Percentiles rank a stretch among this genome's conserved stretches.
phyloP scores from a whole-genome alignment of 2,797 vertebrate species.

The Hylomyscus alleni region DNA sequence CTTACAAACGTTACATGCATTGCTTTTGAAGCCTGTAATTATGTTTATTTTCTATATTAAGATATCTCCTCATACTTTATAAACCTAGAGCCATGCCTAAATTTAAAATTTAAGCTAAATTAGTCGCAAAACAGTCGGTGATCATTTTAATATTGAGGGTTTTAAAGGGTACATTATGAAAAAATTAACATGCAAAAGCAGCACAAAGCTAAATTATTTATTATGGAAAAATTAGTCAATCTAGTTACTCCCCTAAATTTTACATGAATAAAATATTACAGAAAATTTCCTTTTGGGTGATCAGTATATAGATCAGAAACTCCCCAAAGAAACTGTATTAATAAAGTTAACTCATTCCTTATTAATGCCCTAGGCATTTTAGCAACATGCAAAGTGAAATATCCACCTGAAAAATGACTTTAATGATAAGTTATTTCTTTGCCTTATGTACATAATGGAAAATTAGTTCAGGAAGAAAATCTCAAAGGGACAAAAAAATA shows the following conservation, averaged over 20 bases:
- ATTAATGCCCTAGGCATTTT: conserved; percentile 69
- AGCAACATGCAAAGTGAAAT: conserved; percentile 63
- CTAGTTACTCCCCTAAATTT: conserved; percentile 75
- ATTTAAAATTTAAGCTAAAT: conserved; percentile 71
- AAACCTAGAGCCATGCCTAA: conserved; percentile 48
- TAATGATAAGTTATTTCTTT: conserved; percentile 71
- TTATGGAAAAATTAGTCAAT: conserved; percentile 77
- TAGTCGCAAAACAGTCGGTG: conserved; percentile 49
- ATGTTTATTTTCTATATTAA: conserved; percentile 41
- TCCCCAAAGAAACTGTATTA: conserved; percentile 64
- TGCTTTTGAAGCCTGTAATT: background rate
- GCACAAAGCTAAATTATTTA: conserved; percentile 80
- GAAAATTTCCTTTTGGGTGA: conserved; percentile 77
- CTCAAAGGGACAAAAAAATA: conserved; percentile 67
- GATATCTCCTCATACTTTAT: background rate
- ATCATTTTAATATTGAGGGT: conserved; percentile 70
- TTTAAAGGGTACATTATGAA: conserved; percentile 69
- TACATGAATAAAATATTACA: conserved; percentile 81
- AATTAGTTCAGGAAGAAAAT: conserved; percentile 76
- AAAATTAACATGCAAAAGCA: conserved; percentile 78
- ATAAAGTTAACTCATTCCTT: conserved; percentile 78
- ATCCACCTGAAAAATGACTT: conserved; percentile 71
- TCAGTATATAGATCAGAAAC: conserved; percentile 75
- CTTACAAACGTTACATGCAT: background rate
- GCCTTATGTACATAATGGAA: conserved; percentile 72